Percentiles rank a stretch among this genome's conserved stretches.
Conservation (phyloP, 2,888 invertebrate species). For the Unio delphinus region DNA sequence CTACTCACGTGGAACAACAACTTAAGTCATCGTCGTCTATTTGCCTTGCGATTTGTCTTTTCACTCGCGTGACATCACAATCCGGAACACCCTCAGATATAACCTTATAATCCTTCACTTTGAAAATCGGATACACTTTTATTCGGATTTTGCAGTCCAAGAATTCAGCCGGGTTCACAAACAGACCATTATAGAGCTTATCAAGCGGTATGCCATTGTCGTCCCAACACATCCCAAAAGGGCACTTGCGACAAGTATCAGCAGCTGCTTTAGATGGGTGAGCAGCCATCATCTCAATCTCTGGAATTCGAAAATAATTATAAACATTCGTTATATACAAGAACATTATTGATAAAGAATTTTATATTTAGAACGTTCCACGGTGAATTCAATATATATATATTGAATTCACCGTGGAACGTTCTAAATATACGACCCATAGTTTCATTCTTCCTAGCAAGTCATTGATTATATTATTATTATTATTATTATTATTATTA, state of each 20-base stretch:
- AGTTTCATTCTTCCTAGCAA: too few species aligned
- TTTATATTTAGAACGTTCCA: too few species aligned
- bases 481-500: too few species aligned
- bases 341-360: too few species aligned
- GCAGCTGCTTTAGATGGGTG: too few species aligned
- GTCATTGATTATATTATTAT: too few species aligned
- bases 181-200: conserved; percentile 28
- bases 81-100: conserved; percentile 28
- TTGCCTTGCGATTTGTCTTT: conserved; percentile 15
- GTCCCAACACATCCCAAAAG: conserved; percentile 32
- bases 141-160: conserved; percentile 16
- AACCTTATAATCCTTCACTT: conserved; percentile 23
- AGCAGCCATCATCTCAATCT: too few species aligned
- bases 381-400: too few species aligned
- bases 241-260: conserved; percentile 13
- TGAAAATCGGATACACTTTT: conserved; percentile 21
- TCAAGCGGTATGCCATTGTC: conserved; percentile 18
- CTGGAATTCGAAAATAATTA: too few species aligned
- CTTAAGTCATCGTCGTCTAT: conserved; percentile 28
- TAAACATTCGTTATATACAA: too few species aligned
- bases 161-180: conserved; percentile 25
- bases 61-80: conserved; percentile 27
- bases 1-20: conserved; percentile 34
- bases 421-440: too few species aligned
- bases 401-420: too few species aligned